Percentiles rank a stretch among this genome's conserved stretches.
Evolutionary conservation across 2,888 invertebrate species (phyloP).

Genomic region (Scaptomyza cyrtandrae): DNA sequence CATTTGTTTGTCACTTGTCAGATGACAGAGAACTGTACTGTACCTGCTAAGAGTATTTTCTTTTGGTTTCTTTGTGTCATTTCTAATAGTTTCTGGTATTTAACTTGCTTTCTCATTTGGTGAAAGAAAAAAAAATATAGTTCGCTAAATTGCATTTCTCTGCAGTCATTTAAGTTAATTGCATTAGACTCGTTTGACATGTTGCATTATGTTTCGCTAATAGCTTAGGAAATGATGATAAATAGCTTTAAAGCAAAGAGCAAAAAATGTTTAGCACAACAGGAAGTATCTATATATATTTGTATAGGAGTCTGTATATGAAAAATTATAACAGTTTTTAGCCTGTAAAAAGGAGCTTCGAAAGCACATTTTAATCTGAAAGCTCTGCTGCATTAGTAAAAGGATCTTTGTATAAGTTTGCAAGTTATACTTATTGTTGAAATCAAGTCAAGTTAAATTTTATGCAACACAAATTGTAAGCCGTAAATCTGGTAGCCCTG

Average conservation of each 20-base stretch:
- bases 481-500: too few species aligned
- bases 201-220: constrained; percentile 49
- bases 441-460: too few species aligned
- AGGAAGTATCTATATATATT: background rate
- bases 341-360: background rate
- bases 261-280: background rate
- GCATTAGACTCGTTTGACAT: constrained; percentile 79
- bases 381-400: background rate
- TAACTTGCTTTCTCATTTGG: constrained; percentile 36
- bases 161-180: constrained; percentile 76
- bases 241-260: background rate
- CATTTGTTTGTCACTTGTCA: constrained; percentile 53
- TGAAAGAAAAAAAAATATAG: constrained; percentile 49
- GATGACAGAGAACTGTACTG: constrained; percentile 30
- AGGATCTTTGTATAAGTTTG: background rate
- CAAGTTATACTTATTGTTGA: background rate
- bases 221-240: constrained; percentile 29
- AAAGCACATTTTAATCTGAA: constrained; percentile 6
- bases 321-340: background rate
- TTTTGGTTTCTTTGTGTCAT: constrained; percentile 6
- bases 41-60: constrained; percentile 20
- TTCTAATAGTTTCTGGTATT: constrained; percentile 37
- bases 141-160: constrained; percentile 78
- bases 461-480: too few species aligned
- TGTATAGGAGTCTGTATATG: background rate